Conservation (phyloP, 2,888 invertebrate genomes). For the Glyphotaelius pellucidus region DNA sequence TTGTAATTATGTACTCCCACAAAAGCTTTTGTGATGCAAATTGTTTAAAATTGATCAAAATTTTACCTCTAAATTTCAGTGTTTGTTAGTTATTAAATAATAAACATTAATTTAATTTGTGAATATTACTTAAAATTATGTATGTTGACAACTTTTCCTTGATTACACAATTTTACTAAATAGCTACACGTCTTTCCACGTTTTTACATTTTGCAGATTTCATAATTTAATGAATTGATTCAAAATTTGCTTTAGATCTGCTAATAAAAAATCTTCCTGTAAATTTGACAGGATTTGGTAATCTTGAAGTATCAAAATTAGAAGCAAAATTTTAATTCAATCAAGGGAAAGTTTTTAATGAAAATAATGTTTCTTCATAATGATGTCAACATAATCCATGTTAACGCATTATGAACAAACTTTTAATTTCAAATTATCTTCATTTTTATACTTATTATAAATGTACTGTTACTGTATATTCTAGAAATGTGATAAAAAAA, state of each 20-base stretch:
- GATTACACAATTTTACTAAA: conserved; percentile 9
- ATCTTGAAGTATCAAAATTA: not conserved
- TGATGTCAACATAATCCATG: not conserved
- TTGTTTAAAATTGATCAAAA: not conserved
- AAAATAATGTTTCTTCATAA: conserved; percentile 1
- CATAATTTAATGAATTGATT: not conserved
- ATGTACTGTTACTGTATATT: conserved; percentile 54
- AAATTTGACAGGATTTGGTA: not conserved
- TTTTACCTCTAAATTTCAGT: conserved; percentile 1
- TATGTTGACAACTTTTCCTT: not conserved
- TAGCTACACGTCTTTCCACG: not conserved
- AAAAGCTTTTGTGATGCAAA: conserved; percentile 4
- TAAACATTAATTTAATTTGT: conserved; percentile 13
- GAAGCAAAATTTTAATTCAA: not conserved
- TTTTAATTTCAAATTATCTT: conserved; percentile 34
- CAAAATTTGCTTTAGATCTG: not conserved
- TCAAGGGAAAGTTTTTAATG: not conserved
- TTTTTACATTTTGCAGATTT: not conserved
- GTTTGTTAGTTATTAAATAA: conserved; percentile 12
- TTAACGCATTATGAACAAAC: conserved; percentile 21
- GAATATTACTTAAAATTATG: conserved; percentile 15
- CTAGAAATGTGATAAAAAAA: conserved; percentile 60
- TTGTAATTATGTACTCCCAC: not conserved
- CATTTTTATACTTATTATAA: conserved; percentile 53
- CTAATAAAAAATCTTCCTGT: not conserved